Base-by-base conservation (phyloP, 2,113 vertebrate genomes). In the Heteronetta atricapilla region DNA sequence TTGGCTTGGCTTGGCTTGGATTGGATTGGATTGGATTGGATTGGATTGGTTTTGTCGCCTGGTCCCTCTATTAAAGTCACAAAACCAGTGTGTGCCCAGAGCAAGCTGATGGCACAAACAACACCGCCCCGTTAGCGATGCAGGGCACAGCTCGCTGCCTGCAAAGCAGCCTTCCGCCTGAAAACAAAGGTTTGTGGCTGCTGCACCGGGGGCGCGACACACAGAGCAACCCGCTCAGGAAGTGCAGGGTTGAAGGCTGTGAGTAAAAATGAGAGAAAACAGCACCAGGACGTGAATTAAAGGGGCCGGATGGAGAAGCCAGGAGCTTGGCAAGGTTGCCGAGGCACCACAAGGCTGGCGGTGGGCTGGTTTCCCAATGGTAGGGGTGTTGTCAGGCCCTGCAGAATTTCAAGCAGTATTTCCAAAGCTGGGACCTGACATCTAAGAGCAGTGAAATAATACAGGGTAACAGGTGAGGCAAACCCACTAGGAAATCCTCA, bases 121-220 rank as follows among this genome's bases (percentile, higher is more conserved):
- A 48, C 88, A 82, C 92, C 50, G 66, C 19, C 19, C 44, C 62
- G 82, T 96, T 93, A 96, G 92, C 83, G 76, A 96, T 90, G 90
- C 46, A 10, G 90, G 72, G 70, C 81, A 93, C 81, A 64, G 88
- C 88, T 96, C 81, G 64, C 66, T 0, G n/a, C 69, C 74, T 95
- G 81, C 13, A n/a, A 84, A 95, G 94, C 52, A 62, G 90, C 63
- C 78, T 95, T 96, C 90, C 34, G 40, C 77, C 88, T 70, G 50
- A 91, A 86, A 83, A 72, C 77, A 76, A 90, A 95, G 73, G 67
- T 56, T 80, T 95, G 92, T n/a, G 95, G 94, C 69, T 79, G 73
- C 11, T 38, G 74, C 26, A 15, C 29, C 31, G 17, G 84, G 92
- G 93, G 95, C 73, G 92, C 87, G 94, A 94, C 93, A 67, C 83